Base-by-base conservation (phyloP, 2,888 invertebrate species). In the Entomobrya proxima region DNA sequence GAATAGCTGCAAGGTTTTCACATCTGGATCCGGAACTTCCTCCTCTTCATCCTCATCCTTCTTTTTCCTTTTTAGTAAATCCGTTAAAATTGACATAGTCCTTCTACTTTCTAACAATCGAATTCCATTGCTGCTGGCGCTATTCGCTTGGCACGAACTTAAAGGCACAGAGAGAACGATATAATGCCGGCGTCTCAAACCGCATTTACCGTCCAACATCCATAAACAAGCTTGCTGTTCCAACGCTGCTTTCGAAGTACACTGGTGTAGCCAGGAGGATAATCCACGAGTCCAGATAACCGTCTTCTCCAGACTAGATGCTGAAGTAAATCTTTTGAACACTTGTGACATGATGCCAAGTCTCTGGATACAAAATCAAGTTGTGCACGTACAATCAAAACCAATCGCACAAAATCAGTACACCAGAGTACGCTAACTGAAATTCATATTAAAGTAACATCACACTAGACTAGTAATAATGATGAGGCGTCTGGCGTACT, bases 31-130 rank as follows among this genome's bases (percentile, higher is more conserved):
- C 2, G 61, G 81, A 11, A 81, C 88, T 2, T 84, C 86, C 4
- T 77, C 84, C 18, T 75, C 69, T 1, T 75, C 76, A 55, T 72
- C 50, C 2, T 69, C 44, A 1, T 40, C 13, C 9, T 77, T 75
- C 44, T 81, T 80, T 44, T 77, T 86, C 18, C 80, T 75, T 58
- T 77, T 64, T 13, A 86, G 18, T 11, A 88, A 78, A 75, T 83
- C 79, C 1, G 86, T 81, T 24, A 88, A 61, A 44, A 86, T 80
- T 4, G 88, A 88, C 84, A 86, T 81, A 9, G 6, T n/a, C 44
- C 85, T 30, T 50, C 24, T 58, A 15, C 32, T 55, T 9, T 78
- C 40, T 44, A 55, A 52, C n/a, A 52, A 11, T 52, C 6, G n/a
- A 6, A 52, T 52, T 6, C 27, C 27, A 13, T 55, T 55, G 55